phyloP scores from a whole-genome alignment of 2,113 vertebrate genomes.

The Campylorhamphus procurvoides region DNA sequence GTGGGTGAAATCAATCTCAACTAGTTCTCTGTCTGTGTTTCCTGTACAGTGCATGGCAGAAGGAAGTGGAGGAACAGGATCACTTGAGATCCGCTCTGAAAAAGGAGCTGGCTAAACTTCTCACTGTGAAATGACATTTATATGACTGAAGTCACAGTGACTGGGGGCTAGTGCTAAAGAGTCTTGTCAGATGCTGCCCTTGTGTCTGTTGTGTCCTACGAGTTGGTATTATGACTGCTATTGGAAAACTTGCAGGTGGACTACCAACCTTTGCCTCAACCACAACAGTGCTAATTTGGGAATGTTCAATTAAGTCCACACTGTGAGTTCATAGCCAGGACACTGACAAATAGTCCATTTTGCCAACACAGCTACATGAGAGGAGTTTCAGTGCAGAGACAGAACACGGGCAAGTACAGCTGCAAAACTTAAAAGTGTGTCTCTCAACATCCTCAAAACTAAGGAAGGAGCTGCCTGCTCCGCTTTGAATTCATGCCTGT shows the following conservation, averaged over 20 bases:
- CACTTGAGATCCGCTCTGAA: background rate
- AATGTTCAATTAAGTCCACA: background rate
- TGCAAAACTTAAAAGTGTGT: background rate
- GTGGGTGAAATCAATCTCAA: background rate
- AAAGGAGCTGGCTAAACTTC: background rate
- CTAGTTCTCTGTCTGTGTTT: background rate
- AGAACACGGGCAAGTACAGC: background rate
- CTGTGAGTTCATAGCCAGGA: background rate
- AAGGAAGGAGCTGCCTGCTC: background rate
- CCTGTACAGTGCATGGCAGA: fast-evolving
- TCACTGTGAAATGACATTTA: background rate
- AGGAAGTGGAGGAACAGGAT: background rate
- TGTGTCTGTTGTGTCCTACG: background rate
- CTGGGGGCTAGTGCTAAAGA: background rate
- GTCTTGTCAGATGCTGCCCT: background rate
- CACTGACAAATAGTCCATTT: background rate
- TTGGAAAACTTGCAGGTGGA: background rate
- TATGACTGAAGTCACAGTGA: background rate
- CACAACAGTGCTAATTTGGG: background rate
- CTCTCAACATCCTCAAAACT: background rate
- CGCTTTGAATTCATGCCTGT: background rate
- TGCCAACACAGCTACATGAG: background rate
- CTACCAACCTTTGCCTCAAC: background rate
- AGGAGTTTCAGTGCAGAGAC: background rate
- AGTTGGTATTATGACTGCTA: background rate